Evolutionary conservation across 2,888 invertebrate species (phyloP).

Genomic region (Thymelicus lineola): DNA sequence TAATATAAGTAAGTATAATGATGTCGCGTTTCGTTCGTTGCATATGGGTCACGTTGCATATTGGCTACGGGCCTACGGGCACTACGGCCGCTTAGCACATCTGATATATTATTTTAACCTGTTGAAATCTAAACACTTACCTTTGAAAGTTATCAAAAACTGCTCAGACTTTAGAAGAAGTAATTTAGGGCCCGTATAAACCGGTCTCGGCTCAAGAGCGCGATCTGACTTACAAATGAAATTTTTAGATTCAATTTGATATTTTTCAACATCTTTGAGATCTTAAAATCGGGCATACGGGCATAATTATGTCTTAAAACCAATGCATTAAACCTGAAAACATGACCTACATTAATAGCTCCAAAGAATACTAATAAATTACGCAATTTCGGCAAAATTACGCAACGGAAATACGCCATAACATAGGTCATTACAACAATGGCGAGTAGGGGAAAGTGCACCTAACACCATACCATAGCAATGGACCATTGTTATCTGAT

Average conservation of each 20-base stretch:
- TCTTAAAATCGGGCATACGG: neutral
- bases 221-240: no score
- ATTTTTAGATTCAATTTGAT: no score
- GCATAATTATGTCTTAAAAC: neutral
- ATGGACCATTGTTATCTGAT: slow-evolving; percentile 71
- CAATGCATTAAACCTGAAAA: neutral
- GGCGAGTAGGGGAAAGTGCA: slow-evolving; percentile 77
- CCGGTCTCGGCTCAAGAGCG: no score
- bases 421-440: slow-evolving; percentile 74
- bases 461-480: slow-evolving; percentile 60
- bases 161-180: no score
- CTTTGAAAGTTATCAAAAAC: neutral
- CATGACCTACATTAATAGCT: slow-evolving; percentile 8
- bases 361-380: slow-evolving; percentile 37
- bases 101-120: neutral
- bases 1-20: slow-evolving; percentile 57
- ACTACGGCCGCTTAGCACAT: neutral
- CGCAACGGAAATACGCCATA: slow-evolving; percentile 50
- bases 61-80: no score
- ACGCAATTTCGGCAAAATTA: slow-evolving; percentile 19
- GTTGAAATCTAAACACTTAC: neutral
- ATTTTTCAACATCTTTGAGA: no score
- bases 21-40: slow-evolving; percentile 67
- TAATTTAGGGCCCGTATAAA: no score
- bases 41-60: slow-evolving; percentile 51